Base-by-base conservation (phyloP, 2,888 invertebrate species). In the Cryptophagus acutangulus region DNA sequence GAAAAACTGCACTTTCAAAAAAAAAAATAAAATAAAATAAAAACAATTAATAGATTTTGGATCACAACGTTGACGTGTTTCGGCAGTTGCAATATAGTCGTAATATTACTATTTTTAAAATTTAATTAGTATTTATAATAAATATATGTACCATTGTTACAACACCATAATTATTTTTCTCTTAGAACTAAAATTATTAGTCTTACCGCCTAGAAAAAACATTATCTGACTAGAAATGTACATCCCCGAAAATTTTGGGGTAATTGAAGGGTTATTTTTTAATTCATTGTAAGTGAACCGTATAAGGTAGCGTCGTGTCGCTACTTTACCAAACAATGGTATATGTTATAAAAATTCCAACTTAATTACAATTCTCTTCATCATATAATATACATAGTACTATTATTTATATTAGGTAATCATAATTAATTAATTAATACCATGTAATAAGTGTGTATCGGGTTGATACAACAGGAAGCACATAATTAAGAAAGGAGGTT, bases 261-360 rank as follows among this genome's bases (percentile, higher is more conserved):
- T n/a, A n/a, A 54, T 58, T 55, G 54, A 54, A 51, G 50, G 48
- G 38, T 43, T 52, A n/a, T 26, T 26, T 12, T 26, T 54, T 51
- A 38, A 52, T 62, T 62, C 62, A 61, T 62, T 62, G 61, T 62
- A 57, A 59, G 60, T 62, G 62, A 62, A 62, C 61, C 62, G 49
- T 49, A 37, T 15, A 15, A 31, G 16, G 31, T 31, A 46, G 47
- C 49, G 51, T 44, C 54, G 51, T 51, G 33, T 33, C 24, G 29
- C 56, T 55, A 59, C 55, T 55, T 49, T 50, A 39, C 16, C n/a
- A 31, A 8, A 8, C 10, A 26, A 26, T 40, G 55, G 49, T 55
- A 45, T 49, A 55, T 59, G 57, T 53, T 41, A 41, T 59, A 59
- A 58, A 61, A 52, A 54, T 57, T 46, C 5, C 12, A 29, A 10